Evolutionary conservation across 2,113 vertebrate species (phyloP).

Genomic region (Strigops habroptila): DNA sequence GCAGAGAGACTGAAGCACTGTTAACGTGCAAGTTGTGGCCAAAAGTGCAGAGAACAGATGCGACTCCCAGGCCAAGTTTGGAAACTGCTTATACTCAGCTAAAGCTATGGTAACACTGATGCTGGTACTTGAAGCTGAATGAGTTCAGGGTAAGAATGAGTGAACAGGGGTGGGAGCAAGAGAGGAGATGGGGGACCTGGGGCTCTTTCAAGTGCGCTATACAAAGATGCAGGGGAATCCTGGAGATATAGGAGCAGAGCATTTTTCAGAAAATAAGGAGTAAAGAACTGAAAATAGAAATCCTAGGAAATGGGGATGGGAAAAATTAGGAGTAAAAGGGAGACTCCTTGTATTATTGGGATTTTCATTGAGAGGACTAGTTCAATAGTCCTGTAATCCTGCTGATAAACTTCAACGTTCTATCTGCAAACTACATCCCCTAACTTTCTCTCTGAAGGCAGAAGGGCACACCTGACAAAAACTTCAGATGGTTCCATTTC

Average conservation of each 20-base stretch:
- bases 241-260: not conserved
- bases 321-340: not conserved
- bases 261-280: not conserved
- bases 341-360: not conserved
- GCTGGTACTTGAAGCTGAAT: not conserved
- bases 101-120: not conserved
- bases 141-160: not conserved
- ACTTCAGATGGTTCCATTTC: not conserved
- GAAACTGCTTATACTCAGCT: not conserved
- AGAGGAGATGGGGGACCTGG: not conserved
- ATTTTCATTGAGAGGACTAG: not conserved
- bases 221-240: not conserved
- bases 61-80: not conserved
- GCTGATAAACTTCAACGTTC: not conserved
- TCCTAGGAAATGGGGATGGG: not conserved
- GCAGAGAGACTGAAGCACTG: not conserved
- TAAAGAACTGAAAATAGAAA: not conserved
- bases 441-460: not conserved
- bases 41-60: not conserved
- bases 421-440: not conserved
- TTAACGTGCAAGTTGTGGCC: fast-evolving
- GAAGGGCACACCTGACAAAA: not conserved
- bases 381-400: not conserved
- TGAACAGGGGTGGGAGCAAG: not conserved
- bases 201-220: not conserved